Evolutionary conservation across 2,888 invertebrate genomes (phyloP).

Genomic region (Nasonovia ribisnigri): DNA sequence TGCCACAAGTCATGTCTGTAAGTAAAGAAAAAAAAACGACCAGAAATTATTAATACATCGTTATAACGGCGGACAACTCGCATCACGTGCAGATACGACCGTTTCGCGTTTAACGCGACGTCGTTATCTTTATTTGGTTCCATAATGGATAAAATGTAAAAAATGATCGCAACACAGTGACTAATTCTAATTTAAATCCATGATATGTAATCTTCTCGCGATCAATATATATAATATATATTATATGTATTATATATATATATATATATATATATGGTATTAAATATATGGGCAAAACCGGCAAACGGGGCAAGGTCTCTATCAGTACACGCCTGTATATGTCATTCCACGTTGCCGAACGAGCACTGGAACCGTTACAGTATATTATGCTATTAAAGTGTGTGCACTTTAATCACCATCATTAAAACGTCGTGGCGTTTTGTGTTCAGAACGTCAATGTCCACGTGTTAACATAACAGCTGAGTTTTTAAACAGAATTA

Average conservation of each 20-base stretch:
- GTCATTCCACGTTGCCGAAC: background rate
- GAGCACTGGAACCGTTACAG: background rate
- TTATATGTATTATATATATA: background rate
- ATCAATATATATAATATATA: background rate
- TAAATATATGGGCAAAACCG: background rate
- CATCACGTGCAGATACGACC: background rate
- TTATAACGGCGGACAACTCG: conserved; percentile 8
- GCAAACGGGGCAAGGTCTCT: background rate
- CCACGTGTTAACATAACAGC: background rate
- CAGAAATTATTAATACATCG: conserved; percentile 2
- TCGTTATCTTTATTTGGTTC: conserved; percentile 30
- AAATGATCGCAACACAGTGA: background rate
- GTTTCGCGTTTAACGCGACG: background rate
- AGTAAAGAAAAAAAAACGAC: background rate
- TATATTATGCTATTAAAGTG: background rate
- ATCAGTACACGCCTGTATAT: background rate
- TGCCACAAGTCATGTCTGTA: conserved; percentile 57
- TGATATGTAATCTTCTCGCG: background rate
- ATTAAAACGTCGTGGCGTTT: background rate
- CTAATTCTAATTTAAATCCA: background rate
- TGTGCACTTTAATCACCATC: conserved; percentile 4
- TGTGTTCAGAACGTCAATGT: background rate
- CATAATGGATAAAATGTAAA: background rate
- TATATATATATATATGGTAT: background rate
- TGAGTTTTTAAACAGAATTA: background rate